A percentile compares a stretch with the other conserved stretches of the same genome.
These are phyloP conservation scores for Phaethon lepturus DNA, from an alignment of 2,113 vertebrate genomes.

Conservation along the genomic window DNA sequence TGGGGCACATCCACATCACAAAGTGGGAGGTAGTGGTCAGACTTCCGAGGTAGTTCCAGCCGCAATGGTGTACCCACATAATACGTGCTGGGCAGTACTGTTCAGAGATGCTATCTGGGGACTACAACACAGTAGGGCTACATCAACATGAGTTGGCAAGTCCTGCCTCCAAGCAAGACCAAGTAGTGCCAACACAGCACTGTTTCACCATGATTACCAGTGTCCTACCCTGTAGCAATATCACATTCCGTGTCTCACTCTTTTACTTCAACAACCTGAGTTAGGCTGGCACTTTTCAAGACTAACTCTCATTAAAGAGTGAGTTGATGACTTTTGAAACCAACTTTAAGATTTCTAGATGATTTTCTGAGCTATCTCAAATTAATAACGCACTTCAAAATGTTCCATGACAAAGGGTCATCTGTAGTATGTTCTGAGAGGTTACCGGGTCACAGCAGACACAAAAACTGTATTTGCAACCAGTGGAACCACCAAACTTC, in stretches of 20 bases:
- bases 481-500: not conserved
- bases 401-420: not conserved
- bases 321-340: not conserved
- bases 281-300: not conserved
- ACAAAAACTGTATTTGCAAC: not conserved
- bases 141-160: not conserved
- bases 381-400: not conserved
- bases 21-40: not conserved
- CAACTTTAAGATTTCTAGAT: not conserved
- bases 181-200: rapidly evolving
- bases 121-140: not conserved
- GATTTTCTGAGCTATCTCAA: not conserved
- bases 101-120: not conserved
- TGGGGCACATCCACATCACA: not conserved
- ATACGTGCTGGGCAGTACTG: not conserved
- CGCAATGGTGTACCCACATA: rapidly evolving
- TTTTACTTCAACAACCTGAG: not conserved
- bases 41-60: not conserved
- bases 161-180: not conserved
- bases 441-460: not conserved
- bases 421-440: not conserved
- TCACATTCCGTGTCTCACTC: not conserved
- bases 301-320: not conserved
- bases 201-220: rapidly evolving
- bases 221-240: not conserved